Base-by-base conservation (phyloP, 2,888 invertebrate genomes). In the Aporophyla nigra region DNA sequence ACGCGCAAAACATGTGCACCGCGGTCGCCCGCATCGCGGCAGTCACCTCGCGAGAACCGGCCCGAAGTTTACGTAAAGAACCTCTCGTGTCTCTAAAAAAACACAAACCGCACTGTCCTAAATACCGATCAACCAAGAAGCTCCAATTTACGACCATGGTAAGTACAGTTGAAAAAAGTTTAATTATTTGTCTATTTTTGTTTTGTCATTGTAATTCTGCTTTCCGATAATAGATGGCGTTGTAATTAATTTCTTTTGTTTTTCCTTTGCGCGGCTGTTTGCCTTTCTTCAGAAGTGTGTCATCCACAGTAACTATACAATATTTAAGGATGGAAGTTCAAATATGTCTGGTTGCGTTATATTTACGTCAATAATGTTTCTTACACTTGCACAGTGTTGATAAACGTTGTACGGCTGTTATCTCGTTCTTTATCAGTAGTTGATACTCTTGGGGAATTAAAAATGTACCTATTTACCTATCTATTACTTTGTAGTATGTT, bases 21-120 rank as follows among this genome's bases (percentile, higher is more conserved):
- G 91, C 91, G 40, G 91, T 92, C 76, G 90, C 91, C 82, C 93
- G 92, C 81, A 90, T 92, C 88, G 92, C 93, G 86, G 94, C 94
- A 90, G 93, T 94, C 69, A 87, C 88, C 59, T 89, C 92, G 87
- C 92, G 92, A 76, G 92, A 91, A 87, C 87, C 92, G 74, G 89
- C 87, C 85, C 91, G 90, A 92, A 82, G 91, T 90, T 89, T 91
- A 85, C 89, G 88, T 83, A 81, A 87, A 80, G 83, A 88, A 67
- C 71, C 82, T 75, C 70, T 74, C 58, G 84, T 78, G 27, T 78
- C 77, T 70, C 40, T 83, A 72, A 92, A 91, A 88, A 91, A 89
- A 84, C 90, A 93, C 81, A 85, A 87, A 12, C 73, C 66, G 51
- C 79, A 78, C 78, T 91, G 90, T 69, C 86, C 78, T 71, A 90